Base-by-base conservation (phyloP, 1,140 invertebrate genomes). In the Diabrotica virgifera region DNA sequence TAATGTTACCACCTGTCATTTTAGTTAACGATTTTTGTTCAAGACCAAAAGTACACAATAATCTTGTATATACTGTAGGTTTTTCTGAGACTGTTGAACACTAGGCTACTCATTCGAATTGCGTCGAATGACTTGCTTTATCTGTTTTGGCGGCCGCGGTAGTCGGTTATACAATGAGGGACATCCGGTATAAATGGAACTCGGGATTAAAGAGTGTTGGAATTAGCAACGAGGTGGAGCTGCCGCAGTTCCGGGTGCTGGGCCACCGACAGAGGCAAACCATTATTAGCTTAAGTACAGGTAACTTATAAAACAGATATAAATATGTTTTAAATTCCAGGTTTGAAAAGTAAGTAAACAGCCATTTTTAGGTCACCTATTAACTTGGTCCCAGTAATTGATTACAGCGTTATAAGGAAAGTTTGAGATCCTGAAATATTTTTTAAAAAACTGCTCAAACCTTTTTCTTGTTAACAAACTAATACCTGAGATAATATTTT, bases 101-200 rank as follows among this genome's bases (percentile, higher is more conserved):
- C 51, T 59, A 57, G 56, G 57, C 10, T 10, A 10, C 8, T 46
- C 40, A n/a, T 46, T 10, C 8, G 40, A 46, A 6, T 46, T 46
- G 40, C 40, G 67, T 70, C 66, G 68, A 72, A 72, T 73, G 72
- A 81, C 80, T 78, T 81, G 79, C 80, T 83, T 83, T 83, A 82
- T 83, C 80, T 84, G 80, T 84, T 83, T 81, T 86, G 82, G 80
- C 83, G 83, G 82, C 81, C 86, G 74, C 75, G 64, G 70, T 76
- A 93, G 94, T 96, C 90, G 94, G 94, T 85, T 97, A 96, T 89
- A 94, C 92, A 85, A 96, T 94, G 89, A 90, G 90, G 85, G 95
- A 97, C 89, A 97, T 97, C 85, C 89, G 90, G 82, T 97, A 97
- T 87, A 93, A 91, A 86, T 97, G 95, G 94, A 89, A 90, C 83